A percentile compares a stretch with the other conserved stretches of the same genome.
phyloP scores from a whole-genome alignment of 2,113 vertebrate species.

The Scartelaos histophorus region DNA sequence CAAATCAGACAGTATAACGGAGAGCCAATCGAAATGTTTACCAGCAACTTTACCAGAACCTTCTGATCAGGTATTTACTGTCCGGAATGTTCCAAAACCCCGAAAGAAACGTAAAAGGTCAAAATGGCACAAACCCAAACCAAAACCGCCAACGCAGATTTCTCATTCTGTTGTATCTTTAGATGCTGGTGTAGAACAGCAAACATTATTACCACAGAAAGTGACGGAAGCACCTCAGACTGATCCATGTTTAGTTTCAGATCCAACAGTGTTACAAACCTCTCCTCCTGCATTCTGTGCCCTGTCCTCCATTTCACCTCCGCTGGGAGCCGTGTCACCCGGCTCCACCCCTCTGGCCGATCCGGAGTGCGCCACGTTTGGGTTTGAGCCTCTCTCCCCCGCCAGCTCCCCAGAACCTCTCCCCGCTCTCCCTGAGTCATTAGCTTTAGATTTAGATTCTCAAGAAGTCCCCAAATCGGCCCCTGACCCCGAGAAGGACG shows the following conservation, averaged over 20 bases:
- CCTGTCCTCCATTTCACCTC: too few relatives aligned
- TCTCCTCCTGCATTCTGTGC: slow-evolving; percentile 9
- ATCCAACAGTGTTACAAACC: slow-evolving; percentile 8
- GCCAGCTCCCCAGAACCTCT: slow-evolving; percentile 54
- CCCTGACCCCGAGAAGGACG: neutral
- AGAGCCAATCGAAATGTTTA: neutral
- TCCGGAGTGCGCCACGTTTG: slow-evolving; percentile 48
- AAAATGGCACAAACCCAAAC: neutral
- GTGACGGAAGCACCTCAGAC: neutral
- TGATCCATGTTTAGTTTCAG: neutral
- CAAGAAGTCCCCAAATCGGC: neutral
- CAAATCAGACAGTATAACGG: neutral
- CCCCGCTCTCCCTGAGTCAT: slow-evolving; percentile 33
- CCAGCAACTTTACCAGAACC: neutral
- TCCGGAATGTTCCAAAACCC: neutral
- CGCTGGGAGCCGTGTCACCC: slow-evolving; percentile 20
- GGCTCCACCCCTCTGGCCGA: slow-evolving; percentile 29
- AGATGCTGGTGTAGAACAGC: neutral
- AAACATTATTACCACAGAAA: neutral
- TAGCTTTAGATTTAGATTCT: slow-evolving; percentile 29
- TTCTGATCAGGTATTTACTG: neutral
- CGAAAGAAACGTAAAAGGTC: neutral
- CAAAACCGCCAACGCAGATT: neutral
- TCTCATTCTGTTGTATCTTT: neutral
- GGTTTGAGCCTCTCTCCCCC: slow-evolving; percentile 59